Evolutionary conservation across 2,888 invertebrate species (phyloP), one percentile per base, ranked within the genome.

Genomic region (Perithous albicinctus): DNA sequence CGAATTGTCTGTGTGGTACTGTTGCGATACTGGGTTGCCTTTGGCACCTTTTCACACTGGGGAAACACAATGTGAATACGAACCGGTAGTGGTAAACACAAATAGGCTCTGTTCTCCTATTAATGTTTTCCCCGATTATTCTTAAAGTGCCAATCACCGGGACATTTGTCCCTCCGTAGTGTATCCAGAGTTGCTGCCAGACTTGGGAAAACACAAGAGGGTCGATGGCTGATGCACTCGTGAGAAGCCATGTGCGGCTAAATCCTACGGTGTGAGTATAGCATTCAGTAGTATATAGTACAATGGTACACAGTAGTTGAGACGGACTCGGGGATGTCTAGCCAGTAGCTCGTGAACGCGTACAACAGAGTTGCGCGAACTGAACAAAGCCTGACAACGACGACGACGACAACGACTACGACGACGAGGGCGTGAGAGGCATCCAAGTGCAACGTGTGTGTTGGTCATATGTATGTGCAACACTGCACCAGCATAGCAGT

Each of bases 371-470:
- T 80, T 72, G 72, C 59, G 67, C 56, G 56, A 67, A 67, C 67
- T 48, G 80, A 81, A 81, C 80, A 81, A 81, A 81, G 80, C 77
- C 67, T 72, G 66, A 70, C 67, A 80, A 76, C 64, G 78, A 72
- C 72, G 66, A n/a, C n/a, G n/a, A n/a, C n/a, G n/a, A n/a, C n/a
- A n/a, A n/a, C n/a, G n/a, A n/a, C n/a, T n/a, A n/a, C 64, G 41
- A 73, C 63, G 63, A 61, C 67, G 75, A 77, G 72, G 80, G 76
- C 77, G 77, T 73, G 77, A 73, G 80, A 81, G 80, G 76, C 80
- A 72, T 76, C 76, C 61, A 32, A 74, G 54, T 63, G 66, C 54
- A 41, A 29, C 56, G 59, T 56, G 12, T 56, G 32, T 41, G 41
- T n/a, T 20, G 51, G 7, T 8, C 20, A 20, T 20, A 7, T 18